Evolutionary conservation across 1,140 invertebrate genomes (phyloP).

Genomic region (Drosophila orena): DNA sequence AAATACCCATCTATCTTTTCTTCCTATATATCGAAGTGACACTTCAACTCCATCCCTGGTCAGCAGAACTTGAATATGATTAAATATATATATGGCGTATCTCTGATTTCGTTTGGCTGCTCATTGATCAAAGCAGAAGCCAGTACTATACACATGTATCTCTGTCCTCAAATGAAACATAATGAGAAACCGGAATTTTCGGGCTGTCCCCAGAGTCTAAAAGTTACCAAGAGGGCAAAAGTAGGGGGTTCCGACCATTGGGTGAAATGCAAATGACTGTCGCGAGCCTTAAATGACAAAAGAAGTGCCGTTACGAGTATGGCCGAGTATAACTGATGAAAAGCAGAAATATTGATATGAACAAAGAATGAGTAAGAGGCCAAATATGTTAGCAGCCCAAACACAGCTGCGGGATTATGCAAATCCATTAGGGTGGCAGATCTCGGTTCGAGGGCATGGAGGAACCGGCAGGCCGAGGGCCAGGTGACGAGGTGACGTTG

Average conservation of each 20-base stretch:
- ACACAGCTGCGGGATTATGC: constrained; percentile 62
- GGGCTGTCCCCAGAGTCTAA: constrained; percentile 14
- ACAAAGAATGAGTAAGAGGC: constrained; percentile 65
- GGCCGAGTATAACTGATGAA: constrained; percentile 48
- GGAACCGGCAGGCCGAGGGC: constrained; percentile 22
- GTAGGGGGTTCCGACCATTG: not conserved
- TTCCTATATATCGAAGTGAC: constrained; percentile 11
- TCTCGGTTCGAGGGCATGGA: constrained; percentile 55
- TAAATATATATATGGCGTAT: constrained; percentile 23
- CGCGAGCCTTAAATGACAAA: constrained; percentile 62
- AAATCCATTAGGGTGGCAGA: constrained; percentile 62
- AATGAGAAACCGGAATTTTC: constrained; percentile 76
- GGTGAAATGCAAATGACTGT: constrained; percentile 45
- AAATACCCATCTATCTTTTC: constrained; percentile 36
- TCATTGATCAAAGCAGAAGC: constrained; percentile 65
- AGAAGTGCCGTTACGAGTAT: constrained; percentile 74
- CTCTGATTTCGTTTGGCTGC: constrained; percentile 24
- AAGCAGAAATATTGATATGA: constrained; percentile 40
- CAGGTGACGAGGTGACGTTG: constrained; percentile 47
- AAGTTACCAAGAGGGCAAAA: constrained; percentile 20
- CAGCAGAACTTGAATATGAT: constrained; percentile 44
- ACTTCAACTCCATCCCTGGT: constrained; percentile 24
- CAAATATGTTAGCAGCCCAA: constrained; percentile 60
- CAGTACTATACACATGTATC: constrained; percentile 42
- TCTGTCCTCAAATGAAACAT: constrained; percentile 57